A percentile compares a stretch with the other conserved stretches of the same genome.
phyloP scores from a whole-genome alignment of 2,888 invertebrate species.

The Cacoxenus indagator region DNA sequence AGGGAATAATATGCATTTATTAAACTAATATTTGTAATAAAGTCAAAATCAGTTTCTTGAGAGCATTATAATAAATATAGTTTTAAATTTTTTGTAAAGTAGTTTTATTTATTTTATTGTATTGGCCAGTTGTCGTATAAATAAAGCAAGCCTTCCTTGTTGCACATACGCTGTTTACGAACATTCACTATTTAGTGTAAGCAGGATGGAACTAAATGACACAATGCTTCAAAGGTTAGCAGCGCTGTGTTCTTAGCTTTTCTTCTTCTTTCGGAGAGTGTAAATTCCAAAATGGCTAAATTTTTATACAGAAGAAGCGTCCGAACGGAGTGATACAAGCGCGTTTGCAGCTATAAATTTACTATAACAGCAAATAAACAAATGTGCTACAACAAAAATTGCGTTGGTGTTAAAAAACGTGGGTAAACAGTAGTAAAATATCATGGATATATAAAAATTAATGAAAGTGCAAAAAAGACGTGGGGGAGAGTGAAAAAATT shows the following conservation, averaged over 20 bases:
- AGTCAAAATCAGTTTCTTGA: no score
- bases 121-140: no score
- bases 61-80: no score
- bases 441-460: constrained; percentile 32
- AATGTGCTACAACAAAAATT: constrained; percentile 27
- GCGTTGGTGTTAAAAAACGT: constrained; percentile 15
- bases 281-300: constrained; percentile 65
- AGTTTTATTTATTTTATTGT: no score
- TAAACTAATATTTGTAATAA: no score
- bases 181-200: no score
- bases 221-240: neutral
- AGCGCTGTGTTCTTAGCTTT: neutral
- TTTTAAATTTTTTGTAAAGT: no score
- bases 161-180: neutral
- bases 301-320: constrained; percentile 67
- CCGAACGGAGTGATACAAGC: constrained; percentile 58
- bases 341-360: constrained; percentile 37
- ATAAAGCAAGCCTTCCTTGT: neutral
- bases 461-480: constrained; percentile 49
- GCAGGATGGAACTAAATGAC: neutral
- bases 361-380: constrained; percentile 47
- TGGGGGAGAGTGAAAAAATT: constrained; percentile 28
- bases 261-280: neutral
- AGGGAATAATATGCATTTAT: no score
- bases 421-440: constrained; percentile 21